Evolutionary conservation across 2,113 vertebrate species (phyloP), one percentile per base, ranked within the genome.

Genomic region (Cinclus cinclus): DNA sequence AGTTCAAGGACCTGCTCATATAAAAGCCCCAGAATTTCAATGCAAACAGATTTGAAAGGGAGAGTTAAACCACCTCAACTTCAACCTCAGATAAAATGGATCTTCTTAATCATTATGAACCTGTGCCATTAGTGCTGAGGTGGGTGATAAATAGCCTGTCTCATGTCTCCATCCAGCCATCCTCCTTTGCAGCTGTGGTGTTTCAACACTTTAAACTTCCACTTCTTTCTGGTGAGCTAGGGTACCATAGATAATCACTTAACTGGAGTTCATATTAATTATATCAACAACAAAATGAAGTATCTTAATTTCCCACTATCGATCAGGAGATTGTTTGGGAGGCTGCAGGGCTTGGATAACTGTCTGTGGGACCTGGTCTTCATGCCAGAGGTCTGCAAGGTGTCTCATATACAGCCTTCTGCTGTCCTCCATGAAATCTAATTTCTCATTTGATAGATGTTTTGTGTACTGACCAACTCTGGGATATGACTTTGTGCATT

Each of bases 241-340:
- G 52, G 87, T 60, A 78, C 83, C 74, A 19, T 21, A 82, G 78
- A 65, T 88, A 86, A 87, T 79, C 77, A 18, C 63, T 94, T 59
- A 75, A 85, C 46, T n/a, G 65, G 71, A 77, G 55, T 67, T 96
- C 52, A 59, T 90, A 79, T 63, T 94, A 91, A 96, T 96, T 92
- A 67, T 71, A 90, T 84, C 94, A 94, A 83, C 93, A 96, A 73
- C 65, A 88, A 89, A 96, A 96, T 91, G 84, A 88, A 93, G 50
- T 75, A 60, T 96, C 79, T 64, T 93, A 63, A 89, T 96, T 96
- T 95, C 15, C 7, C 59, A 6, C 59, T 62, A 92, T 96, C 3
- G 69, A 96, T 96, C 91, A 84, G 63, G 58, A 53, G 80, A 35
- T 80, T 93, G 46, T 77, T 67, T 71, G 50, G 64, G 83, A 95